Evolutionary conservation across 2,888 invertebrate genomes (phyloP).

Genomic region (Dilophus febrilis): DNA sequence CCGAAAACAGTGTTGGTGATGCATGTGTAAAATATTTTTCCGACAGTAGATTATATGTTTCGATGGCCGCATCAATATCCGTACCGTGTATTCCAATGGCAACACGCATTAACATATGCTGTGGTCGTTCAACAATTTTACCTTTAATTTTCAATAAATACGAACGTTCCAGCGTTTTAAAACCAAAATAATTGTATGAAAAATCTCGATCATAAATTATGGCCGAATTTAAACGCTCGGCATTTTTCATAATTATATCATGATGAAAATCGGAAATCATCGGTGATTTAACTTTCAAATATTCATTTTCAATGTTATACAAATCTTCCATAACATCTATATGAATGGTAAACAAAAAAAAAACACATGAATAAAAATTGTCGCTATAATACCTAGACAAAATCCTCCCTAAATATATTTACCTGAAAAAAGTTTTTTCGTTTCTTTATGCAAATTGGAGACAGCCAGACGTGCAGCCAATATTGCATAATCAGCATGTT

Average conservation of each 20-base stretch:
- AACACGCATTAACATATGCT: slow-evolving; percentile 97
- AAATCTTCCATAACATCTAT: slow-evolving; percentile 80
- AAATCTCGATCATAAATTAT: slow-evolving; percentile 96
- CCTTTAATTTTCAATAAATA: slow-evolving; percentile 83
- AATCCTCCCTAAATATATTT: slow-evolving; percentile 13
- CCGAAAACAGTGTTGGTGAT: slow-evolving; percentile 91
- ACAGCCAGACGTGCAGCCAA: slow-evolving; percentile 84
- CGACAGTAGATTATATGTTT: slow-evolving; percentile 90
- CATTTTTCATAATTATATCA: slow-evolving; percentile 65
- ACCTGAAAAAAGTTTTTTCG: slow-evolving; percentile 86
- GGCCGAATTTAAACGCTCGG: slow-evolving; percentile 81
- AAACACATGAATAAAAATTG: neutral
- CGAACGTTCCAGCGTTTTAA: slow-evolving; percentile 91
- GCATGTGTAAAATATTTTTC: slow-evolving; percentile 96
- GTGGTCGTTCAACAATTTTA: slow-evolving; percentile 89
- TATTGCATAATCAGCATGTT: slow-evolving; percentile 91
- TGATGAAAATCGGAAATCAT: slow-evolving; percentile 77
- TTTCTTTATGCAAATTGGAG: slow-evolving; percentile 96
- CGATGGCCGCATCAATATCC: slow-evolving; percentile 80
- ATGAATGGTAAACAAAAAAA: slow-evolving; percentile 22
- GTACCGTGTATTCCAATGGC: slow-evolving; percentile 91
- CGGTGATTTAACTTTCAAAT: slow-evolving; percentile 53
- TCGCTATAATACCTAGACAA: too few relatives aligned
- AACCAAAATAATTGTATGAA: slow-evolving; percentile 97
- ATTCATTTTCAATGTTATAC: slow-evolving; percentile 55